Evolutionary conservation across 2,797 vertebrate species (phyloP), one percentile per base, ranked within the genome.

Genomic region (Sylvilagus floridanus): DNA sequence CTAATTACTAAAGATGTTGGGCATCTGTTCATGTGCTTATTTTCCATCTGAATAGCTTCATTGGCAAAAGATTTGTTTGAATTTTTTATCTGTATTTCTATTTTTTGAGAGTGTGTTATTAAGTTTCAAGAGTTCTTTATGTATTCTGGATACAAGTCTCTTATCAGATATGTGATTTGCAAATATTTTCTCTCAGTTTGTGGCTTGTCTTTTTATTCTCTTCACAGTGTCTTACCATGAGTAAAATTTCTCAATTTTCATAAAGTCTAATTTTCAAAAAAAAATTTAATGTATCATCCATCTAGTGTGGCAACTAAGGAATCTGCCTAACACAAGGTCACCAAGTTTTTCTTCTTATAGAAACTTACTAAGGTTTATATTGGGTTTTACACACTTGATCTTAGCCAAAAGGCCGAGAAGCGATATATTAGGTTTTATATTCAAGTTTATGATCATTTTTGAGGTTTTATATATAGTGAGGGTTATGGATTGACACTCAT

Each of bases 351-450:
- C 66, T 82, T 26, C 19, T 82, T 35, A 66, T 50, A 62, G 75
- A 76, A 81, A 77, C 22, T 79, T 60, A 85, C 7, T 19, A 57
- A 73, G 30, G 66, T 72, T 85, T 78, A 66, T n/a, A 85, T 88
- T 77, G 73, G 69, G 24, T 94, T 85, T 35, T 35, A 35, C 35
- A 35, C 35, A 35, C 35, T 35, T 35, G 35, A 35, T 35, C 35
- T 35, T 35, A 35, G 35, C 35, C 35, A 35, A 35, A 35, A 35
- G 35, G 35, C 35, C 35, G 35, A 35, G 35, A 35, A 35, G 35
- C 35, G 35, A 35, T 78, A 66, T n/a, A 85, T 88, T 77, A 66
- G 69, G 24, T 94, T 85, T 85, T 94, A 85, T 57, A 94, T 57
- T 85, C 72, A 92, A 19, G 9, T 63, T 17, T 47, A 85, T 60